These are phyloP conservation scores for Rhinoraja longicauda DNA, from an alignment of 2,797 vertebrate species.

Conservation along the genomic window DNA sequence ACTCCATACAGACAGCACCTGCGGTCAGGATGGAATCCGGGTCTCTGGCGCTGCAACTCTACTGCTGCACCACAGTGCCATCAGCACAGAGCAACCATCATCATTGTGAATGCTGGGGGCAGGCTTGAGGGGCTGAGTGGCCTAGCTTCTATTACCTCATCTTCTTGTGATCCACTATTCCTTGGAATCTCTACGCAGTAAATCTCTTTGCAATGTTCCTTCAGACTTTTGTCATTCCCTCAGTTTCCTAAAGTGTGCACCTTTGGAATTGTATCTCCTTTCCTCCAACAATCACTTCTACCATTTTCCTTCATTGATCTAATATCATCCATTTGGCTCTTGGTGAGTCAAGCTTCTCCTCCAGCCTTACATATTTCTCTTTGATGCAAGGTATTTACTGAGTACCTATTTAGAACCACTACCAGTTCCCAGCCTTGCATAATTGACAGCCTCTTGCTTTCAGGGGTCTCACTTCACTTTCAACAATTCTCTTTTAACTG, in stretches of 20 bases:
- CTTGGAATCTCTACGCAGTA: not conserved
- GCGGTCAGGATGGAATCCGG: too few species aligned
- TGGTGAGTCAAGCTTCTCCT: not conserved
- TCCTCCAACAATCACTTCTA: not conserved
- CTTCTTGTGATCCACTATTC: too few species aligned
- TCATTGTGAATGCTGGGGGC: too few species aligned
- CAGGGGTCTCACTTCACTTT: not conserved
- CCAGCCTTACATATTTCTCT: not conserved
- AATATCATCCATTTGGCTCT: not conserved
- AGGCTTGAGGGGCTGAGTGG: too few species aligned
- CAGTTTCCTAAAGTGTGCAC: not conserved
- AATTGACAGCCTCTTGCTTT: not conserved
- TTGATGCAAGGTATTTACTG: not conserved
- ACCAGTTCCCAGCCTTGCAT: not conserved
- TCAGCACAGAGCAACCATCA: too few species aligned
- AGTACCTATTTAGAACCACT: not conserved
- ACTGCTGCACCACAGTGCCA: too few species aligned
- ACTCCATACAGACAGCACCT: too few species aligned
- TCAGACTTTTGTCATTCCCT: not conserved
- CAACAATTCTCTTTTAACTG: not conserved
- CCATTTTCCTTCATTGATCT: not conserved
- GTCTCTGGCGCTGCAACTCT: too few species aligned
- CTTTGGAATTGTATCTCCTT: not conserved
- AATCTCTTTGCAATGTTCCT: not conserved
- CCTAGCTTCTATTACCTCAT: too few species aligned